Base-by-base conservation (phyloP, 1,140 invertebrate species). In the Xylocopa sonorina region DNA sequence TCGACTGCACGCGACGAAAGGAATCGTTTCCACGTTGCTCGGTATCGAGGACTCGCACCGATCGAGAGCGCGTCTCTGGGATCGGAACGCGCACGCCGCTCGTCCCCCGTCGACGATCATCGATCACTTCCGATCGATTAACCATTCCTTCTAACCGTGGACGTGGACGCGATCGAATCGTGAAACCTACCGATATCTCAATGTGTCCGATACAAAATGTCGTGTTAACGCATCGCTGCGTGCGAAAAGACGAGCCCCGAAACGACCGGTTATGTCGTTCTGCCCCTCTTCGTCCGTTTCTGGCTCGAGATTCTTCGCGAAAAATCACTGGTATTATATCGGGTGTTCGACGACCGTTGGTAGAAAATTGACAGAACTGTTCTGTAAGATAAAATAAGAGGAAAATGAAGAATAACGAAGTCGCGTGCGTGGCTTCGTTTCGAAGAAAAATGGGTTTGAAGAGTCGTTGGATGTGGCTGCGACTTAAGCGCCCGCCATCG, bases 71-170 rank as follows among this genome's bases (percentile, higher is more conserved):
- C n/a, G n/a, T n/a, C n/a, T 18, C n/a, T 18, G 51, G 50, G 43
- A 53, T 41, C 48, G 60, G 38, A 63, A 48, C n/a, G 9, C 38
- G 38, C 38, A 38, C n/a, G 18, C 1, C 57, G n/a, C 7, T 21
- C 34, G 18, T 18, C 21, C 9, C 3, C 27, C 34, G 18, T 10
- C 29, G 53, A 55, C 64, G n/a, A 69, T 77, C 64, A 77, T 77
- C 64, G 74, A 77, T 77, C 74, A 77, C 74, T 77, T 77, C 64
- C 64, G 74, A 77, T 69, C 66, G 74, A 77, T 69, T 77, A 77
- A 77, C 10, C 64, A 51, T 38, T 53, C 64, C 27, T 41, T 77
- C 41, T 77, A 69, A 57, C 53, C 53, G 32, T 14, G 38, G 21
- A 41, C 34, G 72, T 34, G 10, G 18, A 53, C 29, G 41, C 58